Base-by-base conservation (phyloP, 2,797 vertebrate genomes). In the Karalla daura region DNA sequence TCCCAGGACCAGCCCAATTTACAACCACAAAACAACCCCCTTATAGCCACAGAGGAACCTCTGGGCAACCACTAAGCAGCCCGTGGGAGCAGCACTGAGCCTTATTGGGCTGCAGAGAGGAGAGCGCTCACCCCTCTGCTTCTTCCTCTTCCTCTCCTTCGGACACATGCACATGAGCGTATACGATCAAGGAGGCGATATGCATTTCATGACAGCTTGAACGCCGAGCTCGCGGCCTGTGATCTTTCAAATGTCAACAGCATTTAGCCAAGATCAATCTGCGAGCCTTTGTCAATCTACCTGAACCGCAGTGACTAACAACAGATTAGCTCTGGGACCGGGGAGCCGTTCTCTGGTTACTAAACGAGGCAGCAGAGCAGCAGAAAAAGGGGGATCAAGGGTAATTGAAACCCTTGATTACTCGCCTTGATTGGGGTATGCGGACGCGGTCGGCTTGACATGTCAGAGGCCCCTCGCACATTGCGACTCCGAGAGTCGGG, bases 1-100 rank as follows among this genome's bases (percentile, higher is more conserved):
- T 91, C 89, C 17, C 76, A 82, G 81, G 89, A 76, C 87, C 80
- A 52, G 83, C 83, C 87, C 88, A 88, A 90, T 88, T 90, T 88
- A 79, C 86, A 88, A 88, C 86, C 88, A 85, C 88, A 84, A 91
- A 91, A 91, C 88, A 92, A 86, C 85, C 84, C 64, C 82, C 78
- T 88, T 76, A 75, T 47, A 85, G 72, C 89, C 90, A 75, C 87
- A 74, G 72, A 87, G 78, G 76, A 86, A 86, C 84, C 81, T 82
- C 79, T 74, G 83, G 85, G 78, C 75, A 78, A 86, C 85, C 88
- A 50, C 86, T 62, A 65, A 78, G 55, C 60, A 53, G 76, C 84
- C 78, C 9, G n/a, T 74, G 85, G 83, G 84, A 87, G 78, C 56
- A 70, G 69, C 59, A 59, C n/a, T 20, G 43, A 73, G 74, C 53